These are phyloP conservation scores for Myodes glareolus DNA, from an alignment of 2,113 vertebrate genomes.

Conservation along the genomic window DNA sequence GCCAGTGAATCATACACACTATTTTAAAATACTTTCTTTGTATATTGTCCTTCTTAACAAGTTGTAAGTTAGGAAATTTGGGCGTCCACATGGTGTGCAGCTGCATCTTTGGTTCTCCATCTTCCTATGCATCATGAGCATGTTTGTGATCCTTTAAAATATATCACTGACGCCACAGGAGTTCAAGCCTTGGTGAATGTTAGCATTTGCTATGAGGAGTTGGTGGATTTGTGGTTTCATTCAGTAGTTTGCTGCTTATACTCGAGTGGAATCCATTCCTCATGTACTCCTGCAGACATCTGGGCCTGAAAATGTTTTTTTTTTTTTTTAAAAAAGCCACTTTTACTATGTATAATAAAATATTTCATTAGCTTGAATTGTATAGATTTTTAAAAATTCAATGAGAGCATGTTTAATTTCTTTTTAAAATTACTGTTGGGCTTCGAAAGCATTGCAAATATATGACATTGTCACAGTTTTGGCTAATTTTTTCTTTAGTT, in stretches of 20 bases:
- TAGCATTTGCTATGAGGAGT: constrained; percentile 68
- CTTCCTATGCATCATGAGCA: constrained; percentile 73
- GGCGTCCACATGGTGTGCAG: constrained; percentile 65
- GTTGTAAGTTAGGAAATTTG: constrained; percentile 73
- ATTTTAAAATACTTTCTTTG: constrained; percentile 77
- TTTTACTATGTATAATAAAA: constrained; percentile 79
- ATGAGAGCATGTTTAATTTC: constrained; percentile 70
- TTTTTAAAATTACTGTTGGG: constrained; percentile 65
- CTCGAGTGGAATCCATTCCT: constrained; percentile 74
- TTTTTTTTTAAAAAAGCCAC: constrained; percentile 61
- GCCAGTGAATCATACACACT: constrained; percentile 72
- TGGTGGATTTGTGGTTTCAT: constrained; percentile 74
- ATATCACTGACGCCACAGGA: constrained; percentile 68
- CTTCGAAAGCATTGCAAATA: constrained; percentile 68
- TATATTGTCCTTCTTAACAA: constrained; percentile 70
- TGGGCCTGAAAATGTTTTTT: constrained; percentile 69
- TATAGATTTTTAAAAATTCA: constrained; percentile 70
- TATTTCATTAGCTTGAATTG: constrained; percentile 79
- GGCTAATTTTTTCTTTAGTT: constrained; percentile 67
- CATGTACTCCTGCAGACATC: constrained; percentile 52
- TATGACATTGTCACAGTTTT: constrained; percentile 62
- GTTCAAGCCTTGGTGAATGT: constrained; percentile 63
- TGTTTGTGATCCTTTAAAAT: constrained; percentile 70
- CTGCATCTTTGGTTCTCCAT: constrained; percentile 64
- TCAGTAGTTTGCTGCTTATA: constrained; percentile 58